Percentiles rank a stretch among this genome's conserved stretches.
Evolutionary conservation across 1,140 invertebrate species (phyloP).

Genomic region (Hermatobates lingyangjiaoensis): DNA sequence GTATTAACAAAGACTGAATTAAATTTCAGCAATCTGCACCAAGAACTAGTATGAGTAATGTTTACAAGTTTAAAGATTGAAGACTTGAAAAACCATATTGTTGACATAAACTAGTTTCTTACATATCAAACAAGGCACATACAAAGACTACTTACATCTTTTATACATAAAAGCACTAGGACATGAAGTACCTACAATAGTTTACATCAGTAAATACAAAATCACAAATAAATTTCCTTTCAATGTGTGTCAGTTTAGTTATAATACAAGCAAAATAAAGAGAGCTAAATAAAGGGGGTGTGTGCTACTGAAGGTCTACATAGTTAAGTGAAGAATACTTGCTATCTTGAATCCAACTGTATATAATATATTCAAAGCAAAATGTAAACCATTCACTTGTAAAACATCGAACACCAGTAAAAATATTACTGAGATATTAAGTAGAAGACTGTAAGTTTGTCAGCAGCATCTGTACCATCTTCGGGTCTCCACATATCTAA

Average conservation of each 20-base stretch:
- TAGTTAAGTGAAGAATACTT: background rate
- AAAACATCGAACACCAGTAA: too few species aligned
- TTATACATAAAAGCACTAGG: constrained; percentile 16
- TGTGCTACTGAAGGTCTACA: background rate
- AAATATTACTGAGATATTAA: too few species aligned
- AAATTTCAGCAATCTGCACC: constrained; percentile 8
- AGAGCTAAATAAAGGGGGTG: background rate
- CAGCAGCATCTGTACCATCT: too few species aligned
- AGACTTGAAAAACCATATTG: constrained; percentile 5
- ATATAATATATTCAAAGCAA: background rate
- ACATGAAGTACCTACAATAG: constrained; percentile 12
- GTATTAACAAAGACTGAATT: background rate
- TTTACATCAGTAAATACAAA: constrained; percentile 10
- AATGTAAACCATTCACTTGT: background rate
- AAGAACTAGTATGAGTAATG: constrained; percentile 9
- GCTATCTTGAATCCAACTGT: background rate
- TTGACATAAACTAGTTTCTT: constrained; percentile 1
- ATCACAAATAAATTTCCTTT: constrained; percentile 7
- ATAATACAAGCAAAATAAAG: background rate
- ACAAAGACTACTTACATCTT: constrained; percentile 16
- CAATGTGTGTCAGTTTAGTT: background rate
- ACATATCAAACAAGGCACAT: constrained; percentile 17
- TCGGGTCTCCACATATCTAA: too few species aligned
- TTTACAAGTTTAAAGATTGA: constrained; percentile 4
- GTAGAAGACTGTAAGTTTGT: too few species aligned